phyloP scores from a whole-genome alignment of 2,797 vertebrate genomes.

The Decapterus maruadsi region DNA sequence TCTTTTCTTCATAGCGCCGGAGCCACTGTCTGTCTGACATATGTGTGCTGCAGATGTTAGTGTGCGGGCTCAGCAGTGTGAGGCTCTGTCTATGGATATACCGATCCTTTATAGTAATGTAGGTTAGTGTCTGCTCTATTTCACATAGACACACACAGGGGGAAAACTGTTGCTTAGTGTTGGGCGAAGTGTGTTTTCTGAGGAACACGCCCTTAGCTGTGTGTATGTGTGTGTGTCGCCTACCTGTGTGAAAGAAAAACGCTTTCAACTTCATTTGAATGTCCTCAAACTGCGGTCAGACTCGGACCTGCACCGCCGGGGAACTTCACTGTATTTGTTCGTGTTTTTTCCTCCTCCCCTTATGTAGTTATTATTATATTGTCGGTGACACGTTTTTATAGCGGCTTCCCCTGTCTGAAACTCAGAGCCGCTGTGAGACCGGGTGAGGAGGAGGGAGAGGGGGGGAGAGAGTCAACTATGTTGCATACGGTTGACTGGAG shows the following conservation, averaged over 20 bases:
- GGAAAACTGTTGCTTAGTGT: constrained; percentile 17
- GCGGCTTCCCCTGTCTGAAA: not conserved
- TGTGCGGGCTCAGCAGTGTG: constrained; percentile 48
- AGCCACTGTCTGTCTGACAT: constrained; percentile 22
- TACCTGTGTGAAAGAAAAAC: constrained; percentile 65
- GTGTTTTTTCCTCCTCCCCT: not conserved
- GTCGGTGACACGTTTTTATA: not conserved
- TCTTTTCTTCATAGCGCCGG: not conserved
- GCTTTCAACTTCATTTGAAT: constrained; percentile 71
- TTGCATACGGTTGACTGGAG: constrained; percentile 50
- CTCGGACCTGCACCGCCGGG: not conserved
- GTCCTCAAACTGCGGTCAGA: constrained; percentile 57
- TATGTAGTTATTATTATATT: not conserved
- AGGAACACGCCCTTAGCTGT: constrained; percentile 74
- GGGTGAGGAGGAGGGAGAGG: constrained; percentile 32
- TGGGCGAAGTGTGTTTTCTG: constrained; percentile 20
- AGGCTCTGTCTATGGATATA: constrained; percentile 41
- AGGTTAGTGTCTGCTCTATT: constrained; percentile 16
- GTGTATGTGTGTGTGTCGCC: not conserved
- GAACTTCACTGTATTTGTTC: constrained; percentile 7
- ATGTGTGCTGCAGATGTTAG: constrained; percentile 60
- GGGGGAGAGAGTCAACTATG: constrained; percentile 55
- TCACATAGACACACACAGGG: not conserved
- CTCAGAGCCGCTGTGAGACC: constrained; percentile 6
- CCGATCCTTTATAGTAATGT: constrained; percentile 42